These are phyloP conservation scores for Eupithecia pulchellata DNA, from an alignment of 2,888 invertebrate genomes.

Conservation along the genomic window DNA sequence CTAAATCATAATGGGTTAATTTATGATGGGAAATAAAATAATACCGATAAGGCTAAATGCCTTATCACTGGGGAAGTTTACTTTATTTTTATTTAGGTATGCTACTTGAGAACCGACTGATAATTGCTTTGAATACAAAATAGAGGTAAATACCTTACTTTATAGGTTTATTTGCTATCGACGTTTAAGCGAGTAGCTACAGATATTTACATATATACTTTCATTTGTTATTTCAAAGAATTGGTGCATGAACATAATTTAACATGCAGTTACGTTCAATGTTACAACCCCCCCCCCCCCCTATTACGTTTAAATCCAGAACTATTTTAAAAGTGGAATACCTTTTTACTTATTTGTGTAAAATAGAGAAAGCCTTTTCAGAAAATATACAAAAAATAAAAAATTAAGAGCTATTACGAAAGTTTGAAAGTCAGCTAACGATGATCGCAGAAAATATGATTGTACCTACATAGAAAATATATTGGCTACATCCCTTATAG, in stretches of 20 bases:
- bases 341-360: too few relatives aligned
- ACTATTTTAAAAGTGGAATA: too few relatives aligned
- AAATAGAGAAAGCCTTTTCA: too few relatives aligned
- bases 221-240: background rate
- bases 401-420: too few relatives aligned
- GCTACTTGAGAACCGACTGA: conserved; percentile 3
- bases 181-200: background rate
- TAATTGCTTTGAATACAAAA: background rate
- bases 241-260: background rate
- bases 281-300: too few relatives aligned
- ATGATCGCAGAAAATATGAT: too few relatives aligned
- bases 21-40: conserved; percentile 46
- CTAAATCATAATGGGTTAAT: conserved; percentile 36
- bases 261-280: too few relatives aligned
- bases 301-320: too few relatives aligned
- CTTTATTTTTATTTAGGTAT: background rate
- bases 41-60: conserved; percentile 34
- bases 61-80: conserved; percentile 4
- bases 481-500: background rate
- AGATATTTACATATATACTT: background rate
- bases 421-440: too few relatives aligned
- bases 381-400: too few relatives aligned
- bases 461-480: background rate
- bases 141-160: background rate
- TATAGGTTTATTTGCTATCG: background rate